phyloP scores from a whole-genome alignment of 2,888 invertebrate species.

The Steinernema scapterisci region DNA sequence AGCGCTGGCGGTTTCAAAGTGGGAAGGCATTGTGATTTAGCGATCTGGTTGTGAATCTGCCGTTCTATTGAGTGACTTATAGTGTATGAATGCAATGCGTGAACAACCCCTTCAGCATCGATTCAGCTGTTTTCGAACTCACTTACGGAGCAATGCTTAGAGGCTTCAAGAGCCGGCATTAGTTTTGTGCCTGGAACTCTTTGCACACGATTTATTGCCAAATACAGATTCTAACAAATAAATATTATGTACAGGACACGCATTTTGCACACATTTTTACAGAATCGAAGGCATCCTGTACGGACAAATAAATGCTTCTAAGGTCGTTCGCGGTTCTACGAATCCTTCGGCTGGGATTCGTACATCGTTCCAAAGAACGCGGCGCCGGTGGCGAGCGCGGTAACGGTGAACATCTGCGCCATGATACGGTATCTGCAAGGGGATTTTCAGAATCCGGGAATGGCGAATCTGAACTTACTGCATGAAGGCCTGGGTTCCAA shows the following conservation, averaged over 20 bases:
- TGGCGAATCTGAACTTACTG: conserved; percentile 43
- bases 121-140: too few species aligned
- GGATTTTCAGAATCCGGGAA: background rate
- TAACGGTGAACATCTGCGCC: conserved; percentile 60
- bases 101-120: too few species aligned
- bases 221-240: background rate
- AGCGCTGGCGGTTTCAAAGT: too few species aligned
- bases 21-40: too few species aligned
- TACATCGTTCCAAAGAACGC: conserved; percentile 57
- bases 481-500: conserved; percentile 58
- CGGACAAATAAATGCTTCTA: background rate
- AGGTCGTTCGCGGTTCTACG: background rate
- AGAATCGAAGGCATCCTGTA: background rate
- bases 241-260: background rate
- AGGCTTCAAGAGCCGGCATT: too few species aligned
- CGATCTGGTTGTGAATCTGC: too few species aligned
- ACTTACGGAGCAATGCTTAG: too few species aligned
- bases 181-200: too few species aligned
- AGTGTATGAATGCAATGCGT: too few species aligned
- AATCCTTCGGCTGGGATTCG: conserved; percentile 33
- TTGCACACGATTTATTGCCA: too few species aligned
- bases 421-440: conserved; percentile 50
- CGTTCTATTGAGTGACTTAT: too few species aligned
- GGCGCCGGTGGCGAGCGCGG: conserved; percentile 56
- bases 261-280: background rate